Evolutionary conservation across 53 echinoderm and acorn worm species (phyloP), one percentile per base, ranked within the genome.

Genomic region (Patiria pectinifera): DNA sequence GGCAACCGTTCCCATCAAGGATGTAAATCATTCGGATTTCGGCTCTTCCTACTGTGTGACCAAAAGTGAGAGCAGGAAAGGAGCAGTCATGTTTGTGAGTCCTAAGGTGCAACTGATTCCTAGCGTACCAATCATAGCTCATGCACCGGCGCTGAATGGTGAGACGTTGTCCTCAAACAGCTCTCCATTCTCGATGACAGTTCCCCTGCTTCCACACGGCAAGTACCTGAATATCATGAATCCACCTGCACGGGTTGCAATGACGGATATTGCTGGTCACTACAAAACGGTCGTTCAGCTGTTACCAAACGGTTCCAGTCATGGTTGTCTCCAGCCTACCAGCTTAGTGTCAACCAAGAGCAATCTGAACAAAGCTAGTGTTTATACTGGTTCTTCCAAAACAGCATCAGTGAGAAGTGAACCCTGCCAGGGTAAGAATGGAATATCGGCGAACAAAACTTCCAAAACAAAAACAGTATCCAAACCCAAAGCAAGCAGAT

Each of bases 401-500:
- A 21, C 81, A 48, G 53, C n/a, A n/a, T 21, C 90, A 69, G 22
- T 78, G 25, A 81, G 69, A 81, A 62, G 18, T 66, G 90, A 90
- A 80, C 66, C 62, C 12, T 80, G 69, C 46, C 78, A 60, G 5
- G 77, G 60, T 49, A 48, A 43, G 70, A 82, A 53, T 60, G 71
- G 60, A 46, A 47, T 22, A 6, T 85, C 69, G 23, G 82, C 80
- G 45, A 80, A 15, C 2, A 83, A 82, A 72, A 87, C 71, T 21
- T 23, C 83, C 23, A 93, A 88, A 87, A 72, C 87, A 18, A 87
- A 87, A 60, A 26, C 87, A 43, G 26, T 83, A 25, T 87, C 83
- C 3, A 95, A 94, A 69, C 94, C 95, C 16, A 97, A 97, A 83
- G 92, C 93, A 14, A 96, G 96, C 79, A 91, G 95, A 82, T 99